Evolutionary conservation across 2,888 invertebrate species (phyloP).

Genomic region (Mellilla xanthometata): DNA sequence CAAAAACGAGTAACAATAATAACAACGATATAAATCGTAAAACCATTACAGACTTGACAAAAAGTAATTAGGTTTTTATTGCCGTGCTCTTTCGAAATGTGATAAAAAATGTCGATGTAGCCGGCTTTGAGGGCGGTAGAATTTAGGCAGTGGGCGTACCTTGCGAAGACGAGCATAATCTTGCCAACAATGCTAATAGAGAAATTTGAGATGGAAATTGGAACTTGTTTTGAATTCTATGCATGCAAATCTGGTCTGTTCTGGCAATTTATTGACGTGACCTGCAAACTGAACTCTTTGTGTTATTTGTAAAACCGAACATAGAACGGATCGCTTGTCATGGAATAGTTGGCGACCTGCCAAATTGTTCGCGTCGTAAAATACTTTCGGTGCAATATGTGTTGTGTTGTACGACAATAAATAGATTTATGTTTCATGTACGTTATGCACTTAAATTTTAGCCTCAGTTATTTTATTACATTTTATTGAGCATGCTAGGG

Average conservation of each 20-base stretch:
- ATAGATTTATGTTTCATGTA: conserved; percentile 62
- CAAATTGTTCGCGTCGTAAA: conserved; percentile 61
- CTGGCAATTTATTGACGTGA: conserved; percentile 41
- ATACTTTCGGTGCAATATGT: conserved; percentile 49
- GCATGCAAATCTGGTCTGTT: conserved; percentile 37
- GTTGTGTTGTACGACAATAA: conserved; percentile 63
- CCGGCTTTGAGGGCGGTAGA: conserved; percentile 25
- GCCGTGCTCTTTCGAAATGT: conserved; percentile 31
- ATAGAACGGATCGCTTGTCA: conserved; percentile 64
- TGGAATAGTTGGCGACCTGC: conserved; percentile 68
- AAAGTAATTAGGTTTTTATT: conserved; percentile 50
- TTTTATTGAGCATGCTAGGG: too few relatives aligned
- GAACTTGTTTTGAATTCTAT: conserved; percentile 9
- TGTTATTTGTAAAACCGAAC: conserved; percentile 61
- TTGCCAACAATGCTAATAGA: conserved; percentile 19
- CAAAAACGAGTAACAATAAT: conserved; percentile 42
- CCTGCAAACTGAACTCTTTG: conserved; percentile 52
- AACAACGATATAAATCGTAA: conserved; percentile 41
- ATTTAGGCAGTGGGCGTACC: conserved; percentile 2
- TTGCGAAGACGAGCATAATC: conserved; percentile 9
- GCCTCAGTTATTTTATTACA: conserved; percentile 1
- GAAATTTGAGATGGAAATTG: conserved; percentile 5
- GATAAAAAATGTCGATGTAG: conserved; percentile 26
- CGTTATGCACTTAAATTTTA: conserved; percentile 24
- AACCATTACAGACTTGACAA: conserved; percentile 43